Evolutionary conservation across 1,140 invertebrate genomes (phyloP), one percentile per base, ranked within the genome.

Genomic region (Cheumatopsyche charites): DNA sequence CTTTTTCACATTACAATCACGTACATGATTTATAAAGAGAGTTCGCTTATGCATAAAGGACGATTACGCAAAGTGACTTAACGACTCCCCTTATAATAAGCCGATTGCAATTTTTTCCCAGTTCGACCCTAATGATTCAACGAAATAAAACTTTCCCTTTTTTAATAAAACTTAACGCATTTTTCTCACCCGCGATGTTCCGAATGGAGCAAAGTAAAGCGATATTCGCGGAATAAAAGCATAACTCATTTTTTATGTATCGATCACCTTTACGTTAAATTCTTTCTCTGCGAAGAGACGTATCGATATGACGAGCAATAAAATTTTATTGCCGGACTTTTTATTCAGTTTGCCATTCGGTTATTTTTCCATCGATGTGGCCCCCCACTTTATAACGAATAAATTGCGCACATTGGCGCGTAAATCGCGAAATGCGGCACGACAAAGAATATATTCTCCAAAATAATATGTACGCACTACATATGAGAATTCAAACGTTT

Each of bases 221-320:
- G 55, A 13, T 42, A 52, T 61, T 70, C 65, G 58, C 29, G 29
- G 9, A 36, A 36, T 73, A 42, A 23, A 12, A 45, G 23, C 61
- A 75, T 72, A 68, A 75, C 58, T 75, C 62, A 75, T 75, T 58
- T 70, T 75, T 72, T 75, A 25, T 65, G 67, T 70, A 75, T 75
- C 74, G 74, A 72, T 75, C 45, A 75, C 63, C 55, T 75, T 52
- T 49, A 63, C 71, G 66, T 75, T 75, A 72, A 70, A 67, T 62
- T 71, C 29, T 67, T 70, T 71, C 43, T 23, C 49, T 62, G 52
- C 29, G 25, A 29, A 25, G 23, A 67, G 55, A 75, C 62, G 68
- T 75, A 75, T 75, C 67, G 74, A 75, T 75, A 75, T 75, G 67
- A 67, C 23, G 52, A 42, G 52, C 67, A 49, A 68, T 75, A 73